Conservation (phyloP, 2,797 vertebrate genomes). For the Megalops cyprinoides region DNA sequence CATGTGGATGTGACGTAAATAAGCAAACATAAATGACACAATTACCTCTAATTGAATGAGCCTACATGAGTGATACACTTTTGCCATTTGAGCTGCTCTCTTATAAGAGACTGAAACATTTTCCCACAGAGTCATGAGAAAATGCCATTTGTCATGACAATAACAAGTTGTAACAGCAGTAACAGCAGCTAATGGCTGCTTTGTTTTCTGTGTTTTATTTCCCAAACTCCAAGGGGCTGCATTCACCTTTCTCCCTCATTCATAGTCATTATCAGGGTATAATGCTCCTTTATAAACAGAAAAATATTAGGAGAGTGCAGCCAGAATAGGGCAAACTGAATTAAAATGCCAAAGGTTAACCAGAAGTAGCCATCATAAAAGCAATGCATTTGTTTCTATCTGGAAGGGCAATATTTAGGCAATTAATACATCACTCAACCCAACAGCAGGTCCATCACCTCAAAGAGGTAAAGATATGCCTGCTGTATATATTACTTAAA, state of each 20-base stretch:
- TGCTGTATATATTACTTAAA: too few relatives aligned
- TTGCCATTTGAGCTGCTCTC: neutral
- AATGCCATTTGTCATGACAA: slow-evolving; percentile 2
- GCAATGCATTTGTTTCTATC: neutral
- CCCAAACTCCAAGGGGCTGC: neutral
- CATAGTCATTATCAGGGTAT: neutral
- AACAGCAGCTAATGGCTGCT: neutral
- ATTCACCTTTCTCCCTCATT: neutral
- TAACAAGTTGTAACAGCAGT: slow-evolving; percentile 1
- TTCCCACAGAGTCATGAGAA: neutral
- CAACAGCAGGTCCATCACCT: neutral
- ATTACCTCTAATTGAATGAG: neutral
- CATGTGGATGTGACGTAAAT: slow-evolving; percentile 32
- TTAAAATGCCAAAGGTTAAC: neutral
- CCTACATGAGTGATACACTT: neutral
- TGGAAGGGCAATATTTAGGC: too few relatives aligned
- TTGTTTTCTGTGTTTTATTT: neutral
- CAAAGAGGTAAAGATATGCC: too few relatives aligned
- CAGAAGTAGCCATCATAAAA: neutral
- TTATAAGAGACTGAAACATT: too few relatives aligned
- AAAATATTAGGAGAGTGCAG: neutral
- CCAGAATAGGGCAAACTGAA: neutral
- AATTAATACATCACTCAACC: neutral
- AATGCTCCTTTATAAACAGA: neutral
- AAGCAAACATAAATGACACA: slow-evolving; percentile 28